These are phyloP conservation scores for Solea solea DNA, from an alignment of 2,113 vertebrate genomes.

Conservation along the genomic window DNA sequence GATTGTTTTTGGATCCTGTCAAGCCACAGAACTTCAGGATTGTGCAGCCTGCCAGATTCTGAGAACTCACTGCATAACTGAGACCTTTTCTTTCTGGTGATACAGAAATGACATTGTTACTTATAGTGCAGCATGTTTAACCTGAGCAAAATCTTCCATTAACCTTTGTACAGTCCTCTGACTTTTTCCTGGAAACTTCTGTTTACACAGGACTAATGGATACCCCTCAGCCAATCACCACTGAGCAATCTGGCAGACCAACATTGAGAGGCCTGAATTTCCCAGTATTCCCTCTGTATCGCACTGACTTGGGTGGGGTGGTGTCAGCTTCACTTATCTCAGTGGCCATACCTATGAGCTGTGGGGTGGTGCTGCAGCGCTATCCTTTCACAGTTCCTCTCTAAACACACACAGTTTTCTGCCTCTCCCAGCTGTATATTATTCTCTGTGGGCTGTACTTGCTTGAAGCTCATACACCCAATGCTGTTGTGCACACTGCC, in stretches of 20 bases:
- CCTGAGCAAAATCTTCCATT: conserved; percentile 24
- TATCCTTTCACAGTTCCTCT: conserved; percentile 11
- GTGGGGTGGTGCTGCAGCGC: conserved; percentile 49
- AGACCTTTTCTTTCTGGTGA: background rate
- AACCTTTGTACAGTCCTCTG: conserved; percentile 20
- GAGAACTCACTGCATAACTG: conserved; percentile 23
- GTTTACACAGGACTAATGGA: conserved; percentile 37
- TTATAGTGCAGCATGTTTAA: conserved; percentile 29
- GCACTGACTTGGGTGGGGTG: conserved; percentile 53
- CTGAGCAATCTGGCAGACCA: background rate
- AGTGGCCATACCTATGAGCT: conserved; percentile 49
- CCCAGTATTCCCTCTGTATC: conserved; percentile 46
- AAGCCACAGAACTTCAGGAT: conserved; percentile 36
- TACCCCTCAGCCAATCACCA: conserved; percentile 26
- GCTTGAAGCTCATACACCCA: conserved; percentile 6
- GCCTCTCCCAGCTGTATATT: conserved; percentile 4
- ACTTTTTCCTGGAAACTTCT: conserved; percentile 56
- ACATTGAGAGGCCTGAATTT: conserved; percentile 16
- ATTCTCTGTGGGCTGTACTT: background rate
- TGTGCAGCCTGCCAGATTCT: conserved; percentile 33
- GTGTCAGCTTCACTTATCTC: conserved; percentile 62
- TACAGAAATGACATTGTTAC: conserved; percentile 31
- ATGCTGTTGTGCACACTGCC: background rate
- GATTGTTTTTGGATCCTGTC: conserved; percentile 26
- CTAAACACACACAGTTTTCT: conserved; percentile 10